A percentile compares a stretch with the other conserved stretches of the same genome.
Conservation (phyloP, 30 jellyfish, hydroid and myxozoan species). For the Chrysaora quinquecirrha region DNA sequence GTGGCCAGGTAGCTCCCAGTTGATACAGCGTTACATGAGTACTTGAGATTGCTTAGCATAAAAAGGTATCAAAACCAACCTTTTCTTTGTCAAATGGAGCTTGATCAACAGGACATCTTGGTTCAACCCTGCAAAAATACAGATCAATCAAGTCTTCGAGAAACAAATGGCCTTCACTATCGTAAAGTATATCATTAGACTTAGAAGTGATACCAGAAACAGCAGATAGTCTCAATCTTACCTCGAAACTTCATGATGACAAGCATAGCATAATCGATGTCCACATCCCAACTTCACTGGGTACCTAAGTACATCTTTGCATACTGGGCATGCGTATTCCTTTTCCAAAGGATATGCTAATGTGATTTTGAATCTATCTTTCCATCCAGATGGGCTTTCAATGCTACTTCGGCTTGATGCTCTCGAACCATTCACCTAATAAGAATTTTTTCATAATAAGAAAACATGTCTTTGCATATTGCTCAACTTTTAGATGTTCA, state of each 20-base stretch:
- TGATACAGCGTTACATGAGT: no score
- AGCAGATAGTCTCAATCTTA: background rate
- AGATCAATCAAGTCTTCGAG: no score
- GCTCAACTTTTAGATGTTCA: no score
- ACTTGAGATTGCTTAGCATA: no score
- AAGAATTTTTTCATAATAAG: background rate
- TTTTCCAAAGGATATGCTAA: slow-evolving; percentile 75
- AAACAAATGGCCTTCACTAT: no score
- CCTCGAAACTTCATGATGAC: slow-evolving; percentile 91
- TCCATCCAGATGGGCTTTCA: slow-evolving; percentile 78
- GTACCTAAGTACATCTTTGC: slow-evolving; percentile 85
- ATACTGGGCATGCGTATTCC: slow-evolving; percentile 87
- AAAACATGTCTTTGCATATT: no score
- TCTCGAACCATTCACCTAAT: slow-evolving; percentile 54
- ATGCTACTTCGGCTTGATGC: slow-evolving; percentile 67
- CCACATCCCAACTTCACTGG: slow-evolving; percentile 91
- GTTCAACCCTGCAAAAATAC: slow-evolving; percentile 79
- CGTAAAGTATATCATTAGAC: no score
- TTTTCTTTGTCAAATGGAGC: slow-evolving; percentile 82
- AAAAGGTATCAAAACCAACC: no score
- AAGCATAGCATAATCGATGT: slow-evolving; percentile 87
- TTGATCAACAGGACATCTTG: slow-evolving; percentile 98
- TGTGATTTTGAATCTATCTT: slow-evolving; percentile 65
- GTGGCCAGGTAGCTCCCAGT: no score
- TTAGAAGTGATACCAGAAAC: no score